Base-by-base conservation (phyloP, 2,797 vertebrate genomes). In the Thalassophryne amazonica region DNA sequence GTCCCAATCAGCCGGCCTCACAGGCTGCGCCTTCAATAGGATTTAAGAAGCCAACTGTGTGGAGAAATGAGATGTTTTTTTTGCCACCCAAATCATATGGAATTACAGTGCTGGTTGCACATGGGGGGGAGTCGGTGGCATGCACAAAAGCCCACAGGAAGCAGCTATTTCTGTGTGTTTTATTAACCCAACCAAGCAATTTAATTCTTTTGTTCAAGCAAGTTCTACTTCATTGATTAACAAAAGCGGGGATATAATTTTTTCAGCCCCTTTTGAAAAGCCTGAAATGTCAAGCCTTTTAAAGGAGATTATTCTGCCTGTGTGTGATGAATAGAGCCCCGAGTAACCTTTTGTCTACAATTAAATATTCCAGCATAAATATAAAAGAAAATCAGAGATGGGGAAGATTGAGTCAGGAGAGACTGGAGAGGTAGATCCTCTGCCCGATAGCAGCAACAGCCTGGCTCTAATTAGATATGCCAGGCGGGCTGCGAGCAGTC, bases 181-280 rank as follows among this genome's bases (percentile, higher is more conserved):
- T 98, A 98, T 98, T 98, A 99, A 98, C 96, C 96, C 96, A 97
- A 98, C 94, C 96, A 95, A 99, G 97, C 97, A 99, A 99, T 99
- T 98, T 98, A 98, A 98, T 98, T 98, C 96, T 96, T 99, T 99
- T 99, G 97, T 99, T 99, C 97, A 92, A 93, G 93, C 95, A 94
- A 98, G 97, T 99, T 99, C 97, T 98, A 99, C 96, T 99, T 99
- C 97, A 98, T 99, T 99, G 97, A 99, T 99, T 99, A 98, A 99
- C 96, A 99, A 98, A 99, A 98, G 97, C 95, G 94, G 94, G 96
- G 95, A 98, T 98, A 98, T 98, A 96, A 98, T 99, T 99, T 98
- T 98, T 97, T 97, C 95, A 96, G 95, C 94, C 95, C 84, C 94
- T 95, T 98, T 95, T 98, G 94, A 98, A 98, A 98, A 99, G 97